phyloP scores from a whole-genome alignment of 2,113 vertebrate species.

The Sula dactylatra region DNA sequence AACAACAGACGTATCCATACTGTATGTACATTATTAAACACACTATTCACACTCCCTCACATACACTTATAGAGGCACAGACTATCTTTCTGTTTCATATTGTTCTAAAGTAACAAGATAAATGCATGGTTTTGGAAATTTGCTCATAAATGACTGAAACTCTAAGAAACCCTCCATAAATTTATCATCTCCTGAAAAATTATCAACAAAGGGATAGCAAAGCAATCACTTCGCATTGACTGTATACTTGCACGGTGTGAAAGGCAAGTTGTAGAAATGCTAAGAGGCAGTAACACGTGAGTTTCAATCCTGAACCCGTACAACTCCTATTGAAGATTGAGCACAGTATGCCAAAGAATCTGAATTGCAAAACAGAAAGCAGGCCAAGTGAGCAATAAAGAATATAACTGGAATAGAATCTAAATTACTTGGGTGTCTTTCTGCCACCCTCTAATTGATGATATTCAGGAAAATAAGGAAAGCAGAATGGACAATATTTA shows the following conservation, averaged over 20 bases:
- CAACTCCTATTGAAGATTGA: not conserved
- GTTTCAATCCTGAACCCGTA: not conserved
- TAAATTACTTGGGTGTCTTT: not conserved
- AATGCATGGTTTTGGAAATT: not conserved
- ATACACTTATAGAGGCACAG: not conserved
- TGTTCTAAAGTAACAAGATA: not conserved
- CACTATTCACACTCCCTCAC: not conserved
- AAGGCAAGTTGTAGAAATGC: not conserved
- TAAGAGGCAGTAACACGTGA: not conserved
- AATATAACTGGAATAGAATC: not conserved
- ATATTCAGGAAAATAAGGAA: not conserved
- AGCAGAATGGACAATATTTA: not conserved
- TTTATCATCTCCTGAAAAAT: not conserved
- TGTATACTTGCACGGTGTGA: not conserved
- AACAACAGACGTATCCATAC: not conserved
- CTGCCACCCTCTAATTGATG: not conserved
- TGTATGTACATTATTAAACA: not conserved
- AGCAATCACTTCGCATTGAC: not conserved
- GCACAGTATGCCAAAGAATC: not conserved
- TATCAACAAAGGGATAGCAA: not conserved
- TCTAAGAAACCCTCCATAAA: not conserved
- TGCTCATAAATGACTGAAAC: not conserved
- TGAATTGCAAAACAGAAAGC: not conserved
- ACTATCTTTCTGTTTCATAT: not conserved
- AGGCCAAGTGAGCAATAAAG: not conserved